Evolutionary conservation across 2,113 vertebrate genomes (phyloP), one percentile per base, ranked within the genome.

Genomic region (Cariama cristata): DNA sequence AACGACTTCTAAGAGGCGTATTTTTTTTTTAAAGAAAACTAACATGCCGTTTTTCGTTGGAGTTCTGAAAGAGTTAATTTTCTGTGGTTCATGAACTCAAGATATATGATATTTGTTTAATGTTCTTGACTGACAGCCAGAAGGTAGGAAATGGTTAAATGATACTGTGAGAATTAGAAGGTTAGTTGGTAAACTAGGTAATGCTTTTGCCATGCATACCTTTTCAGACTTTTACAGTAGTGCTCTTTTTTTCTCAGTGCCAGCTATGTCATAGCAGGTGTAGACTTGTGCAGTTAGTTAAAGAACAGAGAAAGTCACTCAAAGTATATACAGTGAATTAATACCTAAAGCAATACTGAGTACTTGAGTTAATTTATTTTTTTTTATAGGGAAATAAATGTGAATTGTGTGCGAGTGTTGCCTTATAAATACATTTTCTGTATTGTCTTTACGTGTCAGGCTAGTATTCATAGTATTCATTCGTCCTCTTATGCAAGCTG

Each of bases 61-160:
- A 59, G 13, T 73, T 88, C 53, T 58, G 55, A 74, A 83, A 62
- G 77, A 74, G 27, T 84, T 71, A 5, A 2, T 38, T 97, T 95
- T 69, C 28, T 73, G 66, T 73, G n/a, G 77, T 68, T 97, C 79
- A 92, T 59, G 90, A 91, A 85, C 82, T 97, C 93, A 96, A 96
- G 77, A 27, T 96, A 21, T 23, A 6, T 49, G 92, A 9, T 67
- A 52, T 10, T 94, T 96, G 88, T 95, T 98, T 97, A 90, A 69
- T 88, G 79, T 91, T 98, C 88, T 91, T 94, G 96, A 97, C 97
- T 97, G 97, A 94, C 97, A 97, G 96, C 97, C 97, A 97, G 97
- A 97, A 97, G 94, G 94, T 97, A 98, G 97, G 98, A 96, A 90
- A 92, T 94, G 92, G 97, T 98, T 98, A 98, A 98, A 98, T 96